Conservation (phyloP, 2,797 vertebrate species). For the Dipus sagitta region DNA sequence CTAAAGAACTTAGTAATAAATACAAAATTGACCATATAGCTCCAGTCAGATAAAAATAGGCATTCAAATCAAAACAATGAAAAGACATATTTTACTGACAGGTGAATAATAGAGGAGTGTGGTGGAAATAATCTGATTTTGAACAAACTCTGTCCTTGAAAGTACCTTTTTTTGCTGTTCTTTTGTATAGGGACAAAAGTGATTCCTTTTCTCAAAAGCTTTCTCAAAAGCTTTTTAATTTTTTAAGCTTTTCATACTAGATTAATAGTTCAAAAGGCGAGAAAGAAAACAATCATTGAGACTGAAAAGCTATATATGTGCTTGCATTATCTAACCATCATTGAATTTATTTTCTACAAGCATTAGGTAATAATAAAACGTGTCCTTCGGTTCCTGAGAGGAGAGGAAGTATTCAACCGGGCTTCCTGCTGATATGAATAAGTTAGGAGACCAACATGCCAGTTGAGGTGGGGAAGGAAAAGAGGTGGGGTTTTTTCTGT, state of each 20-base stretch:
- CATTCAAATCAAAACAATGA: slow-evolving; percentile 94
- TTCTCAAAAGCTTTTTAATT: slow-evolving; percentile 91
- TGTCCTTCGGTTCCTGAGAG: slow-evolving; percentile 68
- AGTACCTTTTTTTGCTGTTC: slow-evolving; percentile 90
- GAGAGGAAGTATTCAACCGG: slow-evolving; percentile 65
- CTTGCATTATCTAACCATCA: slow-evolving; percentile 76
- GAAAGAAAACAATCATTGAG: slow-evolving; percentile 82
- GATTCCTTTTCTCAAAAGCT: slow-evolving; percentile 88
- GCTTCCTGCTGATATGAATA: slow-evolving; percentile 79
- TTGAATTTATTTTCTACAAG: slow-evolving; percentile 81
- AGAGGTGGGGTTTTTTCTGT: slow-evolving; percentile 39
- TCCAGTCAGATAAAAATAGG: slow-evolving; percentile 92
- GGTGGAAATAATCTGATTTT: slow-evolving; percentile 98
- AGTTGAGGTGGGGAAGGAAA: slow-evolving; percentile 68
- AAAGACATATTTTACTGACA: slow-evolving; percentile 96
- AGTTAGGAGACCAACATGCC: slow-evolving; percentile 69
- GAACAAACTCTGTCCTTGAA: slow-evolving; percentile 89
- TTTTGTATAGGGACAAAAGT: slow-evolving; percentile 93
- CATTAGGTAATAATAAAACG: slow-evolving; percentile 77
- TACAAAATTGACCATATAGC: slow-evolving; percentile 94
- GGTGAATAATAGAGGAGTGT: slow-evolving; percentile 95
- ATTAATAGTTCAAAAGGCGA: slow-evolving; percentile 88
- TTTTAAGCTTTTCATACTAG: slow-evolving; percentile 89
- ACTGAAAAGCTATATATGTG: slow-evolving; percentile 83
- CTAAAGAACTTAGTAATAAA: slow-evolving; percentile 89